phyloP scores from a whole-genome alignment of 2,113 vertebrate genomes.

The Herpetotheres cachinnans region DNA sequence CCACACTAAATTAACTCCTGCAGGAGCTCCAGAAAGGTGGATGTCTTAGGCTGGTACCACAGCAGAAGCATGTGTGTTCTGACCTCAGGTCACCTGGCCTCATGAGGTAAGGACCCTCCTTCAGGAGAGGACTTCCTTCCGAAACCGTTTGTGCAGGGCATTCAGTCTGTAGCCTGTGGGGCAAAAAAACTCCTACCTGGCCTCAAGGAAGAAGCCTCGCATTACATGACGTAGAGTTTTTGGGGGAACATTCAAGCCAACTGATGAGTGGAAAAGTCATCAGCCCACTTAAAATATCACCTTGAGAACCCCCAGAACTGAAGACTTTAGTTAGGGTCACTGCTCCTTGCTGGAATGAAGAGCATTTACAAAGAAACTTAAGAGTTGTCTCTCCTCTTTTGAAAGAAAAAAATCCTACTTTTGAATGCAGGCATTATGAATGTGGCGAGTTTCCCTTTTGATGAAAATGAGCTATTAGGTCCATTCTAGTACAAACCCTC shows the following conservation, averaged over 20 bases:
- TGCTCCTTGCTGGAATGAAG: not conserved
- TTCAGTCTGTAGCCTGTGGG: not conserved
- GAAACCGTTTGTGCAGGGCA: not conserved
- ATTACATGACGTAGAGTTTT: accelerated
- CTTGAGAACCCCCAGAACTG: not conserved
- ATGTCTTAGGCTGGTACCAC: not conserved
- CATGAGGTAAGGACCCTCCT: not conserved
- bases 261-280: not conserved
- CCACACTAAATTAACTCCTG: not conserved
- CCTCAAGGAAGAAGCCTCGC: not conserved
- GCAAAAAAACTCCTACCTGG: not conserved
- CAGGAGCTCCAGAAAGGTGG: not conserved
- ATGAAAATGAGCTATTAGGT: not conserved
- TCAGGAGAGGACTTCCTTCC: not conserved
- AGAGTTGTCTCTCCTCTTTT: not conserved
- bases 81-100: not conserved
- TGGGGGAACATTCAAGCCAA: not conserved
- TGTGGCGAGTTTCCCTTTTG: not conserved
- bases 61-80: not conserved
- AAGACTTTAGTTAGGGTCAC: not conserved
- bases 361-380: not conserved
- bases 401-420: not conserved
- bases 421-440: not conserved
- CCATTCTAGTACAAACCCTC: not conserved
- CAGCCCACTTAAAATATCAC: accelerated